phyloP scores from a whole-genome alignment of 2,113 vertebrate genomes.

The Chaenocephalus aceratus region DNA sequence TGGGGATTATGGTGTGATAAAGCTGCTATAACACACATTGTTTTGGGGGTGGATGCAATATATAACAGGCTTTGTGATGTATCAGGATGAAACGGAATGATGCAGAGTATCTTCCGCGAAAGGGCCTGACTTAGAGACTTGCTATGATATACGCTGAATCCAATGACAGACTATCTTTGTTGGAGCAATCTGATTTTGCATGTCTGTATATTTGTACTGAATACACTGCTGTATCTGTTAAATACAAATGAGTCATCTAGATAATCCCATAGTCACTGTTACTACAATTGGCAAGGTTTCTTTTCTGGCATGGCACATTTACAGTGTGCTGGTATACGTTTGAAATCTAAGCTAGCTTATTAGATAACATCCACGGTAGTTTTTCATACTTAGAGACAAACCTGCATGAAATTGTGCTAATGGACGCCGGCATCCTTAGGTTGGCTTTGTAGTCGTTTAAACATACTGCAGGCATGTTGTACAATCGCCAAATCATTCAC shows the following conservation, averaged over 20 bases:
- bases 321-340: too few species aligned
- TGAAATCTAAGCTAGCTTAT: neutral
- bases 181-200: neutral
- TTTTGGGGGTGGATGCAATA: conserved; percentile 22
- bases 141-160: neutral
- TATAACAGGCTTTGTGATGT: conserved; percentile 25
- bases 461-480: neutral
- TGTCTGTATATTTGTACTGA: neutral
- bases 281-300: too few species aligned
- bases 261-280: neutral
- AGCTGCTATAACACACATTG: conserved; percentile 50
- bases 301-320: neutral
- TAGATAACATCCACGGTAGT: neutral
- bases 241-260: neutral
- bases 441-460: neutral
- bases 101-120: neutral
- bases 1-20: conserved; percentile 74
- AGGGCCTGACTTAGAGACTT: neutral
- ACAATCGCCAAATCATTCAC: neutral
- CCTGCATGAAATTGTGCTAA: neutral
- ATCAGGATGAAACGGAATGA: neutral
- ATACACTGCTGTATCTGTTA: neutral
- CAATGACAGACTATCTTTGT: neutral
- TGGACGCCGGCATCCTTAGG: neutral
- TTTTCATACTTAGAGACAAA: neutral